Evolutionary conservation across 2,797 vertebrate genomes (phyloP).

Genomic region (Poeciliopsis gracilis): DNA sequence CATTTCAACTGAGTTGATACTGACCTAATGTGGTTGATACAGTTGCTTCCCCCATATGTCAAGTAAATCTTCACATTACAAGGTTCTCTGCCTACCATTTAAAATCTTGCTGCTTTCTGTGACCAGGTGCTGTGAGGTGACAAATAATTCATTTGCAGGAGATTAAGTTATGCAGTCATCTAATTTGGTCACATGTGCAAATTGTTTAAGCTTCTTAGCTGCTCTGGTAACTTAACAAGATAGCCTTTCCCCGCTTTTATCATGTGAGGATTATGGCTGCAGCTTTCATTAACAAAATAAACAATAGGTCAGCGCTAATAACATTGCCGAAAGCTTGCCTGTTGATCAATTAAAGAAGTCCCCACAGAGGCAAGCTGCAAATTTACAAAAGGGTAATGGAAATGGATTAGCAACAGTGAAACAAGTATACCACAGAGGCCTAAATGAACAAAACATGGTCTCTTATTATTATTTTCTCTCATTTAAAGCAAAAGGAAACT

Average conservation of each 20-base stretch:
- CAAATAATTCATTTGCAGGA: slow-evolving; percentile 10
- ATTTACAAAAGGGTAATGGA: slow-evolving; percentile 11
- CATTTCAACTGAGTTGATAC: slow-evolving; percentile 39
- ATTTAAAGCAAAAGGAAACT: slow-evolving; percentile 8
- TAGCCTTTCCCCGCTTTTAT: background rate
- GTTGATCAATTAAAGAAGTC: slow-evolving; percentile 17
- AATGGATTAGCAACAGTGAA: slow-evolving; percentile 5
- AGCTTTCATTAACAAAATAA: slow-evolving; percentile 3
- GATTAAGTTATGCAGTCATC: background rate
- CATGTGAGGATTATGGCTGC: background rate
- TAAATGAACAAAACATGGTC: background rate
- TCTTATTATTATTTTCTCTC: background rate
- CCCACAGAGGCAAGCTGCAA: background rate
- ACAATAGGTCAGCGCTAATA: slow-evolving; percentile 1
- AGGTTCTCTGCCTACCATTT: slow-evolving; percentile 1
- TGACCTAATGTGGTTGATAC: slow-evolving; percentile 36
- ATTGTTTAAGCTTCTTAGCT: background rate
- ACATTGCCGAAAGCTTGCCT: slow-evolving; percentile 3
- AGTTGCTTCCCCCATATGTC: slow-evolving; percentile 6
- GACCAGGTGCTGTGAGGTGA: background rate
- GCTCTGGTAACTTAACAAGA: background rate
- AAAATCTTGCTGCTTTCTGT: background rate
- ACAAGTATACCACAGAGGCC: slow-evolving; percentile 3
- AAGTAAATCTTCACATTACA: slow-evolving; percentile 24
- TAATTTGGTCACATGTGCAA: background rate